Percentiles rank a stretch among this genome's conserved stretches.
Evolutionary conservation across 2,113 vertebrate genomes (phyloP).

Genomic region (Malurus cyaneus): DNA sequence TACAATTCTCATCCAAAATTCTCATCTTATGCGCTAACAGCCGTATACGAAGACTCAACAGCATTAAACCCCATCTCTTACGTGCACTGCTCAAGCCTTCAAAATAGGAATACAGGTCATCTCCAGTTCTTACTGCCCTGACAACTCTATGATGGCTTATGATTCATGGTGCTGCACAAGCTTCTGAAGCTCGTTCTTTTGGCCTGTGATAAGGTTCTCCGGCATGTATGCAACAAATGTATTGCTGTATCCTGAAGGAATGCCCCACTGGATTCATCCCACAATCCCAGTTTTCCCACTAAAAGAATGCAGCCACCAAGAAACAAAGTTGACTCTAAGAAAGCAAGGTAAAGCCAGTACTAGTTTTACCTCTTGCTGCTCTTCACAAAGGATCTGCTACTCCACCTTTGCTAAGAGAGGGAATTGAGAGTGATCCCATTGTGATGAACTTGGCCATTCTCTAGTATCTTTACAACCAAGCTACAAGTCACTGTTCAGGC

Average conservation of each 20-base stretch:
- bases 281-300: neutral
- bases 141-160: neutral
- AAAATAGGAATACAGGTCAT: neutral
- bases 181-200: neutral
- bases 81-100: neutral
- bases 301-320: neutral
- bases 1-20: neutral
- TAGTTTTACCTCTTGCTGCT: neutral
- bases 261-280: neutral
- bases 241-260: neutral
- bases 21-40: neutral
- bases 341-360: neutral
- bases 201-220: neutral
- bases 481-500: neutral
- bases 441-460: neutral
- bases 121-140: neutral
- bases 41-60: neutral
- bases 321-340: neutral
- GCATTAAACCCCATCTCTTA: neutral
- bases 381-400: neutral
- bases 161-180: neutral
- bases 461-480: neutral
- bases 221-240: neutral
- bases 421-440: neutral
- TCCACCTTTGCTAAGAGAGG: neutral